These are phyloP conservation scores for Diabrotica undecimpunctata DNA, from an alignment of 1,140 invertebrate species.

Conservation along the genomic window DNA sequence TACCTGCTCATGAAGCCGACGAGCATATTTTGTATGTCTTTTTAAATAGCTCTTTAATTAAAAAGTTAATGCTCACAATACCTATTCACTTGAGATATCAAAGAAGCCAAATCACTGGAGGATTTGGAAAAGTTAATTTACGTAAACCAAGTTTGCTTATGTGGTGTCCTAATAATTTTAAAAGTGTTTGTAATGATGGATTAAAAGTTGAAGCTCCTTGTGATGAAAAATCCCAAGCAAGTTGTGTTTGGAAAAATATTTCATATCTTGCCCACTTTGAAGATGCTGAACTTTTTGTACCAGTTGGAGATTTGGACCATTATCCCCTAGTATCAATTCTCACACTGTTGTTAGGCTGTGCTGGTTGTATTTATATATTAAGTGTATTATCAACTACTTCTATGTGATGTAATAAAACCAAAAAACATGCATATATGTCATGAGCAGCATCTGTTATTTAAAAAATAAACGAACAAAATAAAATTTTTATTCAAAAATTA, in stretches of 20 bases:
- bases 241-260: slow-evolving; percentile 46
- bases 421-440: no score
- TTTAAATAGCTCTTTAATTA: slow-evolving; percentile 31
- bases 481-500: no score
- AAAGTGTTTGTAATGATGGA: slow-evolving; percentile 33
- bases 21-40: slow-evolving; percentile 41
- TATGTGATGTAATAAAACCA: neutral
- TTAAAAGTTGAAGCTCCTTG: slow-evolving; percentile 40
- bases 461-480: no score
- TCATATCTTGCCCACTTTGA: slow-evolving; percentile 43
- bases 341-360: slow-evolving; percentile 45
- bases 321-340: slow-evolving; percentile 44
- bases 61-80: slow-evolving; percentile 34
- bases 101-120: slow-evolving; percentile 43
- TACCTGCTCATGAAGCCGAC: slow-evolving; percentile 40
- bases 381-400: slow-evolving; percentile 37
- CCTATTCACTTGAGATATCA: slow-evolving; percentile 50
- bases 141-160: slow-evolving; percentile 41
- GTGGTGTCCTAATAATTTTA: slow-evolving; percentile 36
- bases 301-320: slow-evolving; percentile 47
- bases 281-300: slow-evolving; percentile 43
- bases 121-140: slow-evolving; percentile 43
- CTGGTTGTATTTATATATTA: slow-evolving; percentile 47
- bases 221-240: slow-evolving; percentile 26
- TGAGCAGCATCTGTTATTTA: no score